These are phyloP conservation scores for Chelidonichthys spinosus DNA, from an alignment of 2,797 vertebrate genomes.

Conservation along the genomic window DNA sequence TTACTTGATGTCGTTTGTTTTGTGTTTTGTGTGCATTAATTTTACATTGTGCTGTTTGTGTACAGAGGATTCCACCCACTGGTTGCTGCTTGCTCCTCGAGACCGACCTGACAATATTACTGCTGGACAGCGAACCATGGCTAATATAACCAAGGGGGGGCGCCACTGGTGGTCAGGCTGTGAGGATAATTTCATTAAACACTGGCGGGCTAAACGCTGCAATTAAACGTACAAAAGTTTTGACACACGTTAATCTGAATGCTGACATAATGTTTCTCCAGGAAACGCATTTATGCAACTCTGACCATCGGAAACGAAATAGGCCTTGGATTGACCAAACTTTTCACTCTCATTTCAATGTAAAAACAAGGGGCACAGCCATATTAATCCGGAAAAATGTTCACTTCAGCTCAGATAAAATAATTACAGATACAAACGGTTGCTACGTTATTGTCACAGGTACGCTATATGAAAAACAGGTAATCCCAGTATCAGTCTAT, in stretches of 20 bases:
- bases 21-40: background rate
- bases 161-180: background rate
- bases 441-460: background rate
- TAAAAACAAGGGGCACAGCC: background rate
- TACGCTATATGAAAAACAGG: background rate
- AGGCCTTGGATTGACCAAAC: background rate
- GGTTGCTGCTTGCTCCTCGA: background rate
- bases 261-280: background rate
- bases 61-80: background rate
- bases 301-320: background rate
- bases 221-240: too few species aligned
- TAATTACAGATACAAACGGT: background rate
- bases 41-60: background rate
- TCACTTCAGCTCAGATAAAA: background rate
- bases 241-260: background rate
- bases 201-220: background rate
- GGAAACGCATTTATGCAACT: slow-evolving; percentile 2
- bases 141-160: background rate
- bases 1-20: background rate
- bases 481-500: background rate
- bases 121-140: background rate
- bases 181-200: slow-evolving; percentile 5
- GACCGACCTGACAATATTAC: background rate
- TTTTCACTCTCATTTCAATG: background rate
- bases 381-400: background rate